These are phyloP conservation scores for Phrixothrix hirtus DNA, from an alignment of 2,888 invertebrate species.

Conservation along the genomic window DNA sequence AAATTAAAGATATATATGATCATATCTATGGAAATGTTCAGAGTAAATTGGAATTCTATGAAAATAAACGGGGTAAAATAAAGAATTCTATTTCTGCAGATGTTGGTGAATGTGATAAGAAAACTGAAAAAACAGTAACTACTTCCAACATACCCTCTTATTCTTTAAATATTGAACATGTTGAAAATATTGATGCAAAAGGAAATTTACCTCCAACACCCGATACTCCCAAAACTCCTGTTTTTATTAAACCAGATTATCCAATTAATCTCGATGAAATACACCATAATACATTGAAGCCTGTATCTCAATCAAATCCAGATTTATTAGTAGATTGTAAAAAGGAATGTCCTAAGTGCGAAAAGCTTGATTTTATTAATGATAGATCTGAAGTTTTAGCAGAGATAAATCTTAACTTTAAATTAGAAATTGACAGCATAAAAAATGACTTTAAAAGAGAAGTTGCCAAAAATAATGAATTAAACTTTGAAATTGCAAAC, in stretches of 20 bases:
- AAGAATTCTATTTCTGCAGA: not conserved
- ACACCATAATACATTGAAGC: not conserved
- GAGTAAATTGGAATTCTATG: conserved; percentile 20
- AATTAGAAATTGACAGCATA: conserved; percentile 12
- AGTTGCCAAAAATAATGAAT: conserved; percentile 11
- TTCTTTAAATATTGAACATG: too few relatives aligned
- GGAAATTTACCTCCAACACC: not conserved
- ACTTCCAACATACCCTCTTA: too few relatives aligned
- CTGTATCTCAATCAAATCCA: not conserved
- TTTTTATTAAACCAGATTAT: not conserved
- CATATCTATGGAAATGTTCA: conserved; percentile 22
- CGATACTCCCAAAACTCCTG: not conserved
- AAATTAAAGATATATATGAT: conserved; percentile 25
- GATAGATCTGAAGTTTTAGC: conserved; percentile 18
- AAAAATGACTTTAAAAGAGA: conserved; percentile 16
- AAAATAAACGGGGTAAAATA: conserved; percentile 4
- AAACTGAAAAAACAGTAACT: not conserved
- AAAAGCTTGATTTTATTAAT: conserved; percentile 7
- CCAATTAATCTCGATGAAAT: not conserved
- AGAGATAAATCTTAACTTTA: conserved; percentile 19
- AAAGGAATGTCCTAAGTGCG: conserved; percentile 5
- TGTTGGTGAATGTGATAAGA: not conserved
- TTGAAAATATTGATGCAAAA: not conserved
- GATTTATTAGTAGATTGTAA: conserved; percentile 9
- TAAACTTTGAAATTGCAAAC: conserved; percentile 24